Evolutionary conservation across 1,140 invertebrate species (phyloP).

Genomic region (Formica exsecta): DNA sequence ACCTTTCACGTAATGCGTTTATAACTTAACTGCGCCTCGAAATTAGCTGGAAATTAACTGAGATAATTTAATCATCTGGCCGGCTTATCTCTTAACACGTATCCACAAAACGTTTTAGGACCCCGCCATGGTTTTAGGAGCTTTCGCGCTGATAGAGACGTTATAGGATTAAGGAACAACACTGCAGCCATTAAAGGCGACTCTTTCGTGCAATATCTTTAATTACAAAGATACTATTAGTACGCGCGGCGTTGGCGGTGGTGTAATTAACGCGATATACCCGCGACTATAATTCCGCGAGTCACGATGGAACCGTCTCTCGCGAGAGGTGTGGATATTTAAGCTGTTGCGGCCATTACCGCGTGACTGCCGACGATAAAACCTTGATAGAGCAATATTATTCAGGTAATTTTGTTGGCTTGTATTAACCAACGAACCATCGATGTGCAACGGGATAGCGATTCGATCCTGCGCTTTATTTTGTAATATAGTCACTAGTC

Average conservation of each 20-base stretch:
- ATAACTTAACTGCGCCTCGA: background rate
- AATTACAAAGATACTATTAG: constrained; percentile 58
- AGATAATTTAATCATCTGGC: constrained; percentile 37
- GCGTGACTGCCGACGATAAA: constrained; percentile 49
- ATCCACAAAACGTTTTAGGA: constrained; percentile 17
- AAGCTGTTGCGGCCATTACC: constrained; percentile 6
- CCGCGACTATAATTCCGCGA: constrained; percentile 31
- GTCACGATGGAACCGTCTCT: constrained; percentile 14
- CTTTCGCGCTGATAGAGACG: constrained; percentile 14
- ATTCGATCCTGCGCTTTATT: background rate
- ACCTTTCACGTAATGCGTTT: background rate
- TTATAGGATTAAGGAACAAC: constrained; percentile 17
- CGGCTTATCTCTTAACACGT: constrained; percentile 1
- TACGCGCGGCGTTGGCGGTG: constrained; percentile 8
- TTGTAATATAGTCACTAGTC: background rate
- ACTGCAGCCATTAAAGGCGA: constrained; percentile 30
- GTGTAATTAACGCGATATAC: constrained; percentile 55
- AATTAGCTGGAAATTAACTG: constrained; percentile 26
- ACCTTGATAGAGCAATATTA: constrained; percentile 50
- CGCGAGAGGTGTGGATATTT: constrained; percentile 28
- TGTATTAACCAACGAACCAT: constrained; percentile 1
- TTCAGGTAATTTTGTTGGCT: constrained; percentile 39
- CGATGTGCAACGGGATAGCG: too few relatives aligned
- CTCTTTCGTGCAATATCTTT: constrained; percentile 32
- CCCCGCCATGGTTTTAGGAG: background rate